Conservation (phyloP, 2,113 vertebrate species). For the Nycticebus coucang region DNA sequence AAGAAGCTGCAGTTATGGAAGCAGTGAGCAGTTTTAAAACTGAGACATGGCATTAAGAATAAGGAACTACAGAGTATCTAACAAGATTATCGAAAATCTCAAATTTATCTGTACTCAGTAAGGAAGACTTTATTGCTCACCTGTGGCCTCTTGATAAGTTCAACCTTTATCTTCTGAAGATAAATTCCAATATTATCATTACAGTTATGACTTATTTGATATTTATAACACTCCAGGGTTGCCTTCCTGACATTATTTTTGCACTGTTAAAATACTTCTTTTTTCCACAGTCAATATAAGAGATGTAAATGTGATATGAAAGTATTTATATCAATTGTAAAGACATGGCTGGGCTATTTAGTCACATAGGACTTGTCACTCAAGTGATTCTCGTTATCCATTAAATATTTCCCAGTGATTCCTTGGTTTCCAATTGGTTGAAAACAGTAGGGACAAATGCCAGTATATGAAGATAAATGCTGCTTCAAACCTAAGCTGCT, state of each 20-base stretch:
- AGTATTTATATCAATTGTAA: slow-evolving; percentile 71
- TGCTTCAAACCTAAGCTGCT: not conserved
- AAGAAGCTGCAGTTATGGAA: slow-evolving; percentile 45
- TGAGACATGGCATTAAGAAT: not conserved
- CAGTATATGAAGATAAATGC: not conserved
- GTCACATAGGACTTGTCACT: slow-evolving; percentile 41
- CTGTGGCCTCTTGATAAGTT: slow-evolving; percentile 74
- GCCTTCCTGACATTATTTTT: slow-evolving; percentile 60
- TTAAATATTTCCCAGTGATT: slow-evolving; percentile 46
- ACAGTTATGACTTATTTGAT: slow-evolving; percentile 66
- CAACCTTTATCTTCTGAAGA: slow-evolving; percentile 74
- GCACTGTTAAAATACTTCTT: slow-evolving; percentile 62
- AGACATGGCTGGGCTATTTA: slow-evolving; percentile 38
- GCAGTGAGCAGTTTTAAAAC: slow-evolving; percentile 73
- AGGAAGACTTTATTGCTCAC: slow-evolving; percentile 66
- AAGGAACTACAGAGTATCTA: slow-evolving; percentile 72
- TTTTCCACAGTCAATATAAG: slow-evolving; percentile 55
- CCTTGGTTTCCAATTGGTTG: slow-evolving; percentile 53
- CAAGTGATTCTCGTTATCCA: slow-evolving; percentile 60
- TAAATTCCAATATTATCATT: slow-evolving; percentile 74
- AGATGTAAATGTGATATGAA: slow-evolving; percentile 26
- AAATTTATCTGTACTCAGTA: slow-evolving; percentile 70
- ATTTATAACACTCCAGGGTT: slow-evolving; percentile 45
- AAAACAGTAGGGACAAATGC: slow-evolving; percentile 59
- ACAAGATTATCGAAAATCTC: slow-evolving; percentile 70